phyloP scores from a whole-genome alignment of 2,888 invertebrate genomes.

The Diarsia rubi region DNA sequence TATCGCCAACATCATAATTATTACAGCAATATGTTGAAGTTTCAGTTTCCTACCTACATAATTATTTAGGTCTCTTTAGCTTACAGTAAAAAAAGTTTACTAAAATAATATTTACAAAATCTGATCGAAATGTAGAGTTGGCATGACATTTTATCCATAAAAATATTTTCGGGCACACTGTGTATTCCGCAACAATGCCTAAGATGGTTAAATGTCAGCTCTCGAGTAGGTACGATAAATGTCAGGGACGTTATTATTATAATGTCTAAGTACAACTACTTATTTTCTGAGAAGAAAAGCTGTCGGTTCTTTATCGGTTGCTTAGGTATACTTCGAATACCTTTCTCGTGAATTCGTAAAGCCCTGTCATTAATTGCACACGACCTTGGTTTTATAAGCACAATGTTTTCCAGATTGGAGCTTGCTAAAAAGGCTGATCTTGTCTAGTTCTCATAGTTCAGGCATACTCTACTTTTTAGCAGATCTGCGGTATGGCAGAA shows the following conservation, averaged over 20 bases:
- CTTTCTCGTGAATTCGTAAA: too few species aligned
- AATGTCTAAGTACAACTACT: slow-evolving; percentile 3
- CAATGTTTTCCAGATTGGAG: not conserved
- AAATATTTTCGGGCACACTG: not conserved
- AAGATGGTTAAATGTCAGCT: slow-evolving; percentile 42
- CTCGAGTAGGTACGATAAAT: slow-evolving; percentile 32
- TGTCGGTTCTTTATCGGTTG: not conserved
- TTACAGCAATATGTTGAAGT: not conserved
- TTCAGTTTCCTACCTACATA: not conserved
- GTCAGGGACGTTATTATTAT: slow-evolving; percentile 42
- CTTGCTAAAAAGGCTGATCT: not conserved
- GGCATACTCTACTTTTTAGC: not conserved
- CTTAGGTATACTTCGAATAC: not conserved
- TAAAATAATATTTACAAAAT: not conserved
- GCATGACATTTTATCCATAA: not conserved
- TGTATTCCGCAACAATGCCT: slow-evolving; percentile 22
- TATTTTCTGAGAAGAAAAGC: not conserved
- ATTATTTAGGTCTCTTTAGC: not conserved
- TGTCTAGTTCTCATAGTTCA: not conserved
- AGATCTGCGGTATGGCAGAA: not conserved
- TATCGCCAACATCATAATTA: not conserved
- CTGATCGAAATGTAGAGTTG: not conserved
- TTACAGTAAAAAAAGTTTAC: not conserved
- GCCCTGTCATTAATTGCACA: not conserved
- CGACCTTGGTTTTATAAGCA: slow-evolving; percentile 1